Percentiles rank a stretch among this genome's conserved stretches.
Evolutionary conservation across 35 echinoderm and acorn worm species (phyloP).

Genomic region (Nesometra sesokonis): DNA sequence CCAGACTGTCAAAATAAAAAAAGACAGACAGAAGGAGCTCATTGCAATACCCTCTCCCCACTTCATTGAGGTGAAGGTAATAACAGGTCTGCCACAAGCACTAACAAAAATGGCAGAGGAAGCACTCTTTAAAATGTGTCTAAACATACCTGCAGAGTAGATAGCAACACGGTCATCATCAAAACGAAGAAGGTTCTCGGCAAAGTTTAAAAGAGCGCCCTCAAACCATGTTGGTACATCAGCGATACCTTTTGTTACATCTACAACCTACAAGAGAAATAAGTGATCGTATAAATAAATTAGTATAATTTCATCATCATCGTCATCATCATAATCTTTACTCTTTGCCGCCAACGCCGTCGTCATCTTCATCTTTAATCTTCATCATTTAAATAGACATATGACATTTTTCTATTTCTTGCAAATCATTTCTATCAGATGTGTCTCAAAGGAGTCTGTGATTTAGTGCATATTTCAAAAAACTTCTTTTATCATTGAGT

Average conservation of each 20-base stretch:
- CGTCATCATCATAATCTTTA: too few relatives aligned
- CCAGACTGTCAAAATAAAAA: neutral
- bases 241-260: slow-evolving; percentile 48
- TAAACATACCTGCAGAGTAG: slow-evolving; percentile 61
- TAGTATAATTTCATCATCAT: neutral
- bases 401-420: too few relatives aligned
- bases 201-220: slow-evolving; percentile 76
- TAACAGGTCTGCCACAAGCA: neutral
- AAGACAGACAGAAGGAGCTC: too few relatives aligned
- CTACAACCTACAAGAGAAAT: slow-evolving; percentile 64
- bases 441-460: too few relatives aligned
- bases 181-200: slow-evolving; percentile 82
- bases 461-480: too few relatives aligned
- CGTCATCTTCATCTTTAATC: neutral
- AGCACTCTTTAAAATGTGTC: too few relatives aligned
- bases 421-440: too few relatives aligned
- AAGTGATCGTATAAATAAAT: neutral
- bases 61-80: too few relatives aligned
- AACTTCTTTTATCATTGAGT: too few relatives aligned
- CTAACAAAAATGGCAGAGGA: too few relatives aligned
- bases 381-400: too few relatives aligned
- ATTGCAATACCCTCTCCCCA: too few relatives aligned
- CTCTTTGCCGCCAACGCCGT: neutral
- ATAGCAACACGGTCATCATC: slow-evolving; percentile 73
- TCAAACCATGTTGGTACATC: slow-evolving; percentile 89